Base-by-base conservation (phyloP, 2,797 vertebrate genomes). In the Eremophila alpestris region DNA sequence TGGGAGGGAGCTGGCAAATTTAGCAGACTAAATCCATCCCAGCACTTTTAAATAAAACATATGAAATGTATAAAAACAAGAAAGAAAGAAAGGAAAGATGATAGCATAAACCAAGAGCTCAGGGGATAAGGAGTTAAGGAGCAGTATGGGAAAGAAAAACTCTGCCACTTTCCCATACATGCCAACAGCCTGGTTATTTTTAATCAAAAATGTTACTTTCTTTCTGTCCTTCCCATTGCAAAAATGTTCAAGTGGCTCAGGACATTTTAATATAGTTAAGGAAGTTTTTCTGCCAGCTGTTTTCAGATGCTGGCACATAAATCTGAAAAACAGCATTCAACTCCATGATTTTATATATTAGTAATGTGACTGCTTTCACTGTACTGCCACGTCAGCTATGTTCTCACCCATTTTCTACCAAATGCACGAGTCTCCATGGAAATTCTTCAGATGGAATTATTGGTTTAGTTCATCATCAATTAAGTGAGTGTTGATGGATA, bases 121-220 rank as follows among this genome's bases (percentile, higher is more conserved):
- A 60, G 63, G 74, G 89, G 46, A 90, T 84, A 87, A 90, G 49
- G 21, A 91, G 68, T 71, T 68, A 88, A 87, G 27, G 24, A 89
- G 38, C 9, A 77, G 80, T 90, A 90, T 95, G 94, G 76, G 94
- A 97, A 96, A 97, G 91, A 97, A 97, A 96, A 94, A 94, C 51
- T 87, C 67, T 71, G 69, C 87, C 68, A 46, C 89, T 91, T 94
- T 90, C 96, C 95, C 96, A 94, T 86, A 85, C 84, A 92, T 94
- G 90, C 95, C 90, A 95, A 67, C 43, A 88, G 93, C 70, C 83
- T 27, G 71, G 76, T 77, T 97, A 97, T 96, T 96, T 97, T 97
- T 89, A 96, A 91, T 71, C 41, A 88, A 70, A 77, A 82, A 83
- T 3, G 48, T 94, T 90, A 84, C 49, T 76, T 32, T 92, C 23